These are phyloP conservation scores for Cheirogaleus medius DNA, from an alignment of 2,113 vertebrate species.

Conservation along the genomic window DNA sequence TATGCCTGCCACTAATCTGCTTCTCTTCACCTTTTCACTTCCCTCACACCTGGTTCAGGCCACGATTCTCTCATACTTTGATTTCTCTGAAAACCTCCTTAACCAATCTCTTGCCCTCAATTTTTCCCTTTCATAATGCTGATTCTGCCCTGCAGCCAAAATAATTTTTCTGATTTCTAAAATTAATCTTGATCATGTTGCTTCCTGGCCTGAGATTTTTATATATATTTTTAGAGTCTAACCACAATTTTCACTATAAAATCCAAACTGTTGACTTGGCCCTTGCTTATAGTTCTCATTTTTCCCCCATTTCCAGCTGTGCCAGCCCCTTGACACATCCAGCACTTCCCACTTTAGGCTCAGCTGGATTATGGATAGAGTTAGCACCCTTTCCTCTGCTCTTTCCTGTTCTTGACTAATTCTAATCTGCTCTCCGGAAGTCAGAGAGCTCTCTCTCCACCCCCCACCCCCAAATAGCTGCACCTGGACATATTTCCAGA, in stretches of 20 bases:
- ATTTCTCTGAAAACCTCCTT: background rate
- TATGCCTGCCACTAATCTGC: background rate
- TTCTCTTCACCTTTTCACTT: no score
- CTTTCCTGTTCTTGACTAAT: background rate
- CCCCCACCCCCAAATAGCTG: background rate
- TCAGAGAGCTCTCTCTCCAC: background rate
- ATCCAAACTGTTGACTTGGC: background rate
- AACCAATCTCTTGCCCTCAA: background rate
- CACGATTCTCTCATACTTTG: background rate
- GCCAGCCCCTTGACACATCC: background rate
- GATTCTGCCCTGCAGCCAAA: background rate
- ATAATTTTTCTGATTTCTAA: constrained; percentile 9
- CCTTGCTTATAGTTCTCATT: background rate
- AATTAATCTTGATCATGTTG: background rate
- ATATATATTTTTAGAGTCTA: background rate
- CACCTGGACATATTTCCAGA: background rate
- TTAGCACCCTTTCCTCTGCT: background rate
- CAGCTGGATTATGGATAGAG: background rate
- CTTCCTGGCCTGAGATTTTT: background rate
- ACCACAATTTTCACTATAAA: background rate
- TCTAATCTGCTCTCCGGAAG: background rate
- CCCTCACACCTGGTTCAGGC: background rate
- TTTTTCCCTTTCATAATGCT: background rate
- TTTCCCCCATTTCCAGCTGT: background rate
- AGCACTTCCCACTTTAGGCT: background rate